Evolutionary conservation across 2,888 invertebrate genomes (phyloP).

Genomic region (Cantharis nigra): DNA sequence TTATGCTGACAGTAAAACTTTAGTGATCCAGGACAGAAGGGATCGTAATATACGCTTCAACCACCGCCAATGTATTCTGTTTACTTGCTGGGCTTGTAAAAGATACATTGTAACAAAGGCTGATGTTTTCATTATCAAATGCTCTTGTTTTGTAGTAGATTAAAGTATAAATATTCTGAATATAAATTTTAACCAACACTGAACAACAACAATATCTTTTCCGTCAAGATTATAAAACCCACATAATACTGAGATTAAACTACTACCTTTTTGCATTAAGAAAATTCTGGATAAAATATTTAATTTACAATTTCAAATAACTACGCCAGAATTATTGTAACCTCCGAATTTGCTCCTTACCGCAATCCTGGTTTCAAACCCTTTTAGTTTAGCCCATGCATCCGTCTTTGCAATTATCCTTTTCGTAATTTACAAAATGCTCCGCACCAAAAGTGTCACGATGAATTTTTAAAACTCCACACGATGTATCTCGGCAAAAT

Average conservation of each 20-base stretch:
- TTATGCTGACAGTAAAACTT: constrained; percentile 40
- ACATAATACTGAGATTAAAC: constrained; percentile 1
- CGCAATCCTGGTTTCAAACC: too few relatives aligned
- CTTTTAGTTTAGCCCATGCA: too few relatives aligned
- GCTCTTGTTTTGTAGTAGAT: constrained; percentile 21
- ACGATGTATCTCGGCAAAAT: too few relatives aligned
- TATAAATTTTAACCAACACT: constrained; percentile 17
- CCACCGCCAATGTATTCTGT: constrained; percentile 29
- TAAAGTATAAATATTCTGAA: constrained; percentile 17
- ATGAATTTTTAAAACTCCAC: too few relatives aligned
- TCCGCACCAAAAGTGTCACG: too few relatives aligned
- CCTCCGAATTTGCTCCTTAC: too few relatives aligned
- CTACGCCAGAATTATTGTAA: not conserved
- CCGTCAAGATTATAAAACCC: constrained; percentile 3
- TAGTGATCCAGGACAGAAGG: constrained; percentile 34
- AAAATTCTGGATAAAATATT: not conserved
- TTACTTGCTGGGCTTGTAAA: constrained; percentile 26
- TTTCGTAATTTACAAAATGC: too few relatives aligned
- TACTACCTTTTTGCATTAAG: not conserved
- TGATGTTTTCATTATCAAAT: constrained; percentile 34
- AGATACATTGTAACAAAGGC: constrained; percentile 33
- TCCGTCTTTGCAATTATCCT: too few relatives aligned
- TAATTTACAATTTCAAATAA: not conserved
- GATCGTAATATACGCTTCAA: constrained; percentile 36
- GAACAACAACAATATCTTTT: constrained; percentile 15